phyloP scores from a whole-genome alignment of 2,797 vertebrate genomes.

The Phrynocephalus vlangalii region DNA sequence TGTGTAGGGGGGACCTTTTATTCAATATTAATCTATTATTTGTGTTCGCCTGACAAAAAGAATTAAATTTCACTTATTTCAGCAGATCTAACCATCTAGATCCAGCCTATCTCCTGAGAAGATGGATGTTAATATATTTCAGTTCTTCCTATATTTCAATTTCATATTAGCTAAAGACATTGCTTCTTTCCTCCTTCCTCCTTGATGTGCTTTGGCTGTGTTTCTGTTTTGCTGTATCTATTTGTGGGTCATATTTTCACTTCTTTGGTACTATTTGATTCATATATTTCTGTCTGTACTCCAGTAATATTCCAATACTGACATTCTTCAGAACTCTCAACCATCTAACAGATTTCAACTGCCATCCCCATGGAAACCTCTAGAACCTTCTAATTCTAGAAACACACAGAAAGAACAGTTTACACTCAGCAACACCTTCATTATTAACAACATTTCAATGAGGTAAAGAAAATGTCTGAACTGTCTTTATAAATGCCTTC shows the following conservation, averaged over 20 bases:
- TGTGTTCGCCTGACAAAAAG: not conserved
- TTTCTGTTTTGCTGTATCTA: not conserved
- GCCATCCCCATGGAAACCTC: not conserved
- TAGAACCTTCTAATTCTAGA: slow-evolving; percentile 13
- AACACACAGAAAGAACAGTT: not conserved
- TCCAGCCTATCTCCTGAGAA: not conserved
- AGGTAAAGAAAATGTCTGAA: not conserved
- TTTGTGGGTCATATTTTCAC: not conserved
- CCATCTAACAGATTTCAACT: not conserved
- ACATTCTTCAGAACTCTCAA: not conserved
- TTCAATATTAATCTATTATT: not conserved
- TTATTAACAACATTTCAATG: not conserved
- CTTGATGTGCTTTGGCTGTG: not conserved
- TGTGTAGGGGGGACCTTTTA: no score
- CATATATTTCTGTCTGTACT: not conserved
- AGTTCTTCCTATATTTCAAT: slow-evolving; percentile 1
- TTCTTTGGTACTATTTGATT: not conserved
- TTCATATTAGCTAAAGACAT: not conserved
- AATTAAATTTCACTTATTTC: no score
- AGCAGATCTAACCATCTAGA: no score
- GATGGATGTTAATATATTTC: not conserved
- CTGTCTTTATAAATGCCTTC: not conserved
- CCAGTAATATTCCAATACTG: not conserved
- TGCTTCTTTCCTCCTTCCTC: not conserved
- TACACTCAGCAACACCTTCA: not conserved